phyloP scores from a whole-genome alignment of 2,797 vertebrate genomes.

The Apodemus agrarius region DNA sequence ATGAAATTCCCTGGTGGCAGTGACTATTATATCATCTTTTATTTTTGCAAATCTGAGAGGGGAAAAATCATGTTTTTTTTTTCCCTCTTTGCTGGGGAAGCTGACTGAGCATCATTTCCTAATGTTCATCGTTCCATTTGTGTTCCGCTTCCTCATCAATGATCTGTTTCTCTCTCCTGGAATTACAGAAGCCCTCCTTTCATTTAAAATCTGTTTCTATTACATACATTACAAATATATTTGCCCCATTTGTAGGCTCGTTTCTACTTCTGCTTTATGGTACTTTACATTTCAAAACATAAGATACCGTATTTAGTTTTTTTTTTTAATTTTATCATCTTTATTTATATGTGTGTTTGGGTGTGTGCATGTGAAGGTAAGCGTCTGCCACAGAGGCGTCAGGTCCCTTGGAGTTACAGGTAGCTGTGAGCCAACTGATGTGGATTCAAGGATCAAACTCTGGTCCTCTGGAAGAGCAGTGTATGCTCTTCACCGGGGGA shows the following conservation, averaged over 20 bases:
- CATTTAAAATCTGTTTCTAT: conserved; percentile 31
- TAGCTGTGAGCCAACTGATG: not conserved
- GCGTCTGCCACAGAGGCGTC: not conserved
- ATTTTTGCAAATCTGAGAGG: conserved; percentile 35
- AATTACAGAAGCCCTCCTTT: conserved; percentile 35
- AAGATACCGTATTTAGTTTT: not conserved
- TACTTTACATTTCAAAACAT: conserved; percentile 2
- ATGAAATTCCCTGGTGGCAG: conserved; percentile 48
- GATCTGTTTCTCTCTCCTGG: conserved; percentile 21
- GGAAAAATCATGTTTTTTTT: conserved; percentile 54
- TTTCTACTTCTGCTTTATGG: conserved; percentile 49
- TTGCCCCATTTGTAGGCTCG: not conserved
- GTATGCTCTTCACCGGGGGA: not conserved
- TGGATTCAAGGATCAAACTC: not conserved
- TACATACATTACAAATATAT: conserved; percentile 47
- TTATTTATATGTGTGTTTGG: not conserved
- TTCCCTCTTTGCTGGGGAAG: conserved; percentile 48
- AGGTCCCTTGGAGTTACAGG: not conserved
- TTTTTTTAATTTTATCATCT: not conserved
- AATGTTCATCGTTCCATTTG: conserved; percentile 32
- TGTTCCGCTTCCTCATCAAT: conserved; percentile 33
- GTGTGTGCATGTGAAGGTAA: not conserved
- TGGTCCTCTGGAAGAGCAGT: not conserved
- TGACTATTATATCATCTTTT: conserved; percentile 46
- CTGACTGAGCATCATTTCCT: conserved; percentile 31